Evolutionary conservation across 2,888 invertebrate species (phyloP).

Genomic region (Scaptodrosophila latifasciaeformis): DNA sequence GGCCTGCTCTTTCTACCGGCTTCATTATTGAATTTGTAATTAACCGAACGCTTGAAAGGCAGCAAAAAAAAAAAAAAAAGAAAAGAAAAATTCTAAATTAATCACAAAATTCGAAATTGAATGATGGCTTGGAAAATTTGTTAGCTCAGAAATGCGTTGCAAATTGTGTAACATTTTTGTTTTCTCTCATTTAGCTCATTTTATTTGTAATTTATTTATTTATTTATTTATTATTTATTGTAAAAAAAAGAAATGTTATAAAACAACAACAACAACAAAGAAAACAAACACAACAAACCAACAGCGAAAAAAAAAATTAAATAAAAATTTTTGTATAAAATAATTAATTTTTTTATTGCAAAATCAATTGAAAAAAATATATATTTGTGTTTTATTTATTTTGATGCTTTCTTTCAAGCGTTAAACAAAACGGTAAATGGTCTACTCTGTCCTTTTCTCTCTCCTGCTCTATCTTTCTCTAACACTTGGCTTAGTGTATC

Average conservation of each 20-base stretch:
- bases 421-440: slow-evolving; percentile 14
- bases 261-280: slow-evolving; percentile 27
- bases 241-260: slow-evolving; percentile 38
- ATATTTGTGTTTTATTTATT: slow-evolving; percentile 52
- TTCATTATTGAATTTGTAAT: no score
- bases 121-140: no score
- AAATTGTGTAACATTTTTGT: slow-evolving; percentile 41
- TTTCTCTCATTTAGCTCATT: slow-evolving; percentile 62
- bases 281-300: slow-evolving; percentile 35
- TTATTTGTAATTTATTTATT: slow-evolving; percentile 64
- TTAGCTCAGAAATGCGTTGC: no score
- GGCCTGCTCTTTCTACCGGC: no score
- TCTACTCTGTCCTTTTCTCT: slow-evolving; percentile 5
- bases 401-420: slow-evolving; percentile 52
- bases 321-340: slow-evolving; percentile 57
- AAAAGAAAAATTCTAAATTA: slow-evolving; percentile 4
- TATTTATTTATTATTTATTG: slow-evolving; percentile 65
- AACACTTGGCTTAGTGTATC: neutral
- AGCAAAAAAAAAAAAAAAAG: slow-evolving; percentile 8
- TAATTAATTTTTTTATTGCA: slow-evolving; percentile 52
- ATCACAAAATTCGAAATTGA: no score
- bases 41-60: slow-evolving; percentile 62
- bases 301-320: slow-evolving; percentile 60
- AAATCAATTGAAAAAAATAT: slow-evolving; percentile 45
- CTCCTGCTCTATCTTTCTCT: slow-evolving; percentile 4